These are phyloP conservation scores for Siniperca knerii DNA, from an alignment of 2,113 vertebrate species.

Conservation along the genomic window DNA sequence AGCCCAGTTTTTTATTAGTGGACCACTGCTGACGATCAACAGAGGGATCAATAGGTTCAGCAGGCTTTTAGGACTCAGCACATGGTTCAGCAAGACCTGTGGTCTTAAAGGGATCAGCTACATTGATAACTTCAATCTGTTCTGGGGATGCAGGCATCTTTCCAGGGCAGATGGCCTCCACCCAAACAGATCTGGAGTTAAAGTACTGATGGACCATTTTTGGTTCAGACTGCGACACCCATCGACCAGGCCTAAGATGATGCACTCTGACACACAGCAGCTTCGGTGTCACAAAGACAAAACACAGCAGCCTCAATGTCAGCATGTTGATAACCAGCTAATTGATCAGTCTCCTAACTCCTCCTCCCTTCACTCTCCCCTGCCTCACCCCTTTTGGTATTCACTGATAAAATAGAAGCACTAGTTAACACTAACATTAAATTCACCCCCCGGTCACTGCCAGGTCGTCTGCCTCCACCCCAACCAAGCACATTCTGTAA, in stretches of 20 bases:
- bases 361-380: neutral
- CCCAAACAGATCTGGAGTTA: neutral
- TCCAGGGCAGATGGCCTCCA: neutral
- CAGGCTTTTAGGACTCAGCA: neutral
- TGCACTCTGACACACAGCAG: neutral
- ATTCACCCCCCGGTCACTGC: neutral
- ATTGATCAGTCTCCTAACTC: neutral
- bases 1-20: neutral
- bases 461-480: neutral
- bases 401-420: neutral
- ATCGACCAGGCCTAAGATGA: neutral
- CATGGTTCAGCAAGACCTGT: neutral
- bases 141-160: neutral
- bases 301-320: conserved; percentile 2
- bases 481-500: conserved; percentile 2
- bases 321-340: conserved; percentile 9
- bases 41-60: neutral
- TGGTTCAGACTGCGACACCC: neutral
- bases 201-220: neutral
- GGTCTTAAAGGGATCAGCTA: neutral
- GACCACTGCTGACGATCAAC: neutral
- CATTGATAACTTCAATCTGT: neutral
- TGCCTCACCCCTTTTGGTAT: neutral
- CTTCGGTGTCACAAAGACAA: neutral
- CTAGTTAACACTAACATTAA: neutral